Percentiles rank a stretch among this genome's conserved stretches.
These are phyloP conservation scores for Psix sp. DNA, from an alignment of 1,140 invertebrate species.

Conservation along the genomic window DNA sequence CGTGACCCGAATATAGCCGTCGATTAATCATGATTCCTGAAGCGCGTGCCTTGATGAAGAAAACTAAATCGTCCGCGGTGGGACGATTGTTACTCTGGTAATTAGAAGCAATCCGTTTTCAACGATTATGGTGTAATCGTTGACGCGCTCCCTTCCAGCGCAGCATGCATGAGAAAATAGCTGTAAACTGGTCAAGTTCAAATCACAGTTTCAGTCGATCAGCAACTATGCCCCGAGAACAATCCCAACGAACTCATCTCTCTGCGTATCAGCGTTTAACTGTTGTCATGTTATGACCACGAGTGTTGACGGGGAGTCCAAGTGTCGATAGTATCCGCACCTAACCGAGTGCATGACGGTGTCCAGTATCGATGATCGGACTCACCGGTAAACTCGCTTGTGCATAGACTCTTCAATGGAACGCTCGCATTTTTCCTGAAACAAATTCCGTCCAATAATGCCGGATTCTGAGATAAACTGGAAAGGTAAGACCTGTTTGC, in stretches of 20 bases:
- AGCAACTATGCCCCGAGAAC: slow-evolving; percentile 63
- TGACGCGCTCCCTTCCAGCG: slow-evolving; percentile 56
- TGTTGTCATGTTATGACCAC: too few species aligned
- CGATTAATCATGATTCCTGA: too few species aligned
- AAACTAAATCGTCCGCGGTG: too few species aligned
- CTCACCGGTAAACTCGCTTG: too few species aligned
- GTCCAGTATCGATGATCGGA: too few species aligned
- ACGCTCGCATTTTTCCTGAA: slow-evolving; percentile 1
- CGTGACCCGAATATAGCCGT: too few species aligned
- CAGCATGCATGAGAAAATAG: slow-evolving; percentile 50
- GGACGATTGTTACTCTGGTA: too few species aligned
- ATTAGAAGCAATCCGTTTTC: slow-evolving; percentile 22
- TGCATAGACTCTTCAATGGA: too few species aligned
- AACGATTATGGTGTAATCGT: slow-evolving; percentile 61
- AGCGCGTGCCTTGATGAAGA: too few species aligned
- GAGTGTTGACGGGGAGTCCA: too few species aligned
- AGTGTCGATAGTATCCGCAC: too few species aligned
- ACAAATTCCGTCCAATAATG: slow-evolving; percentile 16
- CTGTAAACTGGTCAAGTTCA: slow-evolving; percentile 71
- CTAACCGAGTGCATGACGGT: too few species aligned
- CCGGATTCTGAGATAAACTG: slow-evolving; percentile 31
- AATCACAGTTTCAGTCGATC: slow-evolving; percentile 68
- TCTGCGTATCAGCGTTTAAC: neutral
- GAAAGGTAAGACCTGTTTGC: slow-evolving; percentile 47
- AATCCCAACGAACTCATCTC: slow-evolving; percentile 23